These are phyloP conservation scores for Pseudococcus viburni DNA, from an alignment of 2,888 invertebrate species.

Conservation along the genomic window DNA sequence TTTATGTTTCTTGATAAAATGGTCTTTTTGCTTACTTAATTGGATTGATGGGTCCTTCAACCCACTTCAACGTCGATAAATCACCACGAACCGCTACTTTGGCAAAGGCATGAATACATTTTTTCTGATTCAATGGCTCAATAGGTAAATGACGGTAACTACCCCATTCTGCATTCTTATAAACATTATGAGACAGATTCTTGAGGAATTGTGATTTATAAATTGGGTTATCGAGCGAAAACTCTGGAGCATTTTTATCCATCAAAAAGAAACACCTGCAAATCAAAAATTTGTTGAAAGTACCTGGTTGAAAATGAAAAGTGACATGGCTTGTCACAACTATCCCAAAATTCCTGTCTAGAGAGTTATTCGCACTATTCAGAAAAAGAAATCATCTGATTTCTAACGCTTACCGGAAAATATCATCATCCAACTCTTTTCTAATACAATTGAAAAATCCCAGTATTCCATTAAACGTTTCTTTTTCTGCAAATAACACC, in stretches of 20 bases:
- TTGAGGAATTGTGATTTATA: conserved; percentile 79
- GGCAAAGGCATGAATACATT: conserved; percentile 79
- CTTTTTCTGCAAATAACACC: conserved; percentile 79
- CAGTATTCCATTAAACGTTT: conserved; percentile 82
- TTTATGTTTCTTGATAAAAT: background rate
- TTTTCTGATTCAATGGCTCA: conserved; percentile 73
- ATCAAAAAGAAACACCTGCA: conserved; percentile 76
- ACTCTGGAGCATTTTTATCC: conserved; percentile 76
- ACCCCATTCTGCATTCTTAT: conserved; percentile 79
- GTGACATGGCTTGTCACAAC: too few relatives aligned
- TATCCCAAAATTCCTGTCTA: too few relatives aligned
- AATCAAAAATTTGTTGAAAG: too few relatives aligned
- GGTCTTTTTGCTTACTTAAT: background rate
- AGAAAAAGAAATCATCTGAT: too few relatives aligned
- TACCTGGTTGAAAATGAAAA: too few relatives aligned
- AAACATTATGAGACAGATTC: conserved; percentile 86
- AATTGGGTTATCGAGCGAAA: conserved; percentile 77
- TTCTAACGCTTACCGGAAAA: conserved; percentile 71
- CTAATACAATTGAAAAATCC: conserved; percentile 92
- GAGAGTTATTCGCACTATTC: too few relatives aligned
- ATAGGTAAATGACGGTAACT: conserved; percentile 87
- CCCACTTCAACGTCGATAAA: conserved; percentile 85
- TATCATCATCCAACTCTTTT: conserved; percentile 83
- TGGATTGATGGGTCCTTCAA: conserved; percentile 79
- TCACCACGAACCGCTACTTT: conserved; percentile 87